phyloP scores from a whole-genome alignment of 2,797 vertebrate species.

The Periophthalmus magnuspinnatus region DNA sequence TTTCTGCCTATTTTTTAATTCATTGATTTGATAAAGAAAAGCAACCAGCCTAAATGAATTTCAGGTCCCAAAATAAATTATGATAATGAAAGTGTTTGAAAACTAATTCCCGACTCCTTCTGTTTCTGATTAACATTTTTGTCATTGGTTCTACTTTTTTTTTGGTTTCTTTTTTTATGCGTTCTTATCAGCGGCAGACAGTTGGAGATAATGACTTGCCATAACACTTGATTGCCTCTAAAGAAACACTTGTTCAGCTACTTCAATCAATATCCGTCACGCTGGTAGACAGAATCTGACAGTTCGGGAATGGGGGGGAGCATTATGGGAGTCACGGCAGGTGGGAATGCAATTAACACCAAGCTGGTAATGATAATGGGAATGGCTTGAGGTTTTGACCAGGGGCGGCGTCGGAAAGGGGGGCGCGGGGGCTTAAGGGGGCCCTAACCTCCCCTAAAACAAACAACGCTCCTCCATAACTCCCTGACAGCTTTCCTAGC shows the following conservation, averaged over 20 bases:
- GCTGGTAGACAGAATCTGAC: conserved; percentile 47
- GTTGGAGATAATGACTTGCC: conserved; percentile 59
- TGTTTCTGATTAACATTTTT: conserved; percentile 54
- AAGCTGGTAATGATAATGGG: conserved; percentile 32
- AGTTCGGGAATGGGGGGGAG: conserved; percentile 33
- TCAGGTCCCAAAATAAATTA: conserved; percentile 33
- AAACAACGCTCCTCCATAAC: no score
- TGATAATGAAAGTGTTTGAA: conserved; percentile 59
- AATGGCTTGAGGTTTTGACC: not conserved
- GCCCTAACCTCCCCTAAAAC: no score
- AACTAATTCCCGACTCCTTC: conserved; percentile 50
- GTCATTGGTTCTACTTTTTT: not conserved
- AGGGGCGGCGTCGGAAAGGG: no score
- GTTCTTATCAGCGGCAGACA: conserved; percentile 54
- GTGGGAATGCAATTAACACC: conserved; percentile 37
- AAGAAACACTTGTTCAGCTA: conserved; percentile 42
- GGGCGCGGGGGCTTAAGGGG: no score
- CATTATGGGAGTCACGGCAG: conserved; percentile 33
- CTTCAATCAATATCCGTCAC: conserved; percentile 60
- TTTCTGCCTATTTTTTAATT: not conserved
- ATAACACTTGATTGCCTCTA: conserved; percentile 33
- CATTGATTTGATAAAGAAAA: conserved; percentile 36
- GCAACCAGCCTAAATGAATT: conserved; percentile 11
- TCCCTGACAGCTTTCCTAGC: no score
- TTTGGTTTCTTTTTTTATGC: conserved; percentile 40